phyloP scores from a whole-genome alignment of 92 coral and sea anemone species.

The Bergia puertoricense region DNA sequence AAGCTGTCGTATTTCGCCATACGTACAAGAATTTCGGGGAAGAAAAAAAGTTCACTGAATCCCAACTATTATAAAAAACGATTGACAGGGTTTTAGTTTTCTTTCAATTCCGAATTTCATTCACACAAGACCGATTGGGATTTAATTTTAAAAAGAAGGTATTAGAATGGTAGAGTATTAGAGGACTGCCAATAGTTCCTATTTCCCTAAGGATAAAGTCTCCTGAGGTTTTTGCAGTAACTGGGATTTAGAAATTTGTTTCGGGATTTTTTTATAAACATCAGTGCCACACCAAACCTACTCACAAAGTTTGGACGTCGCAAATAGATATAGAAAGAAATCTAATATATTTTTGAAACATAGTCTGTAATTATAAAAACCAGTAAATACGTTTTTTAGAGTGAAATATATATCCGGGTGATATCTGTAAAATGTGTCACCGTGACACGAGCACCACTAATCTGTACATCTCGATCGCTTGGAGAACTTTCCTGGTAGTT shows the following conservation, averaged over 20 bases:
- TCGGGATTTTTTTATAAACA: not conserved
- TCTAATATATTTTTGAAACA: conserved; percentile 70
- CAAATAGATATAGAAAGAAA: conserved; percentile 56
- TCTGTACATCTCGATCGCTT: not conserved
- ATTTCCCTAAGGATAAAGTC: too few species aligned
- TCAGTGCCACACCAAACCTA: not conserved
- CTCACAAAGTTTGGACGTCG: not conserved
- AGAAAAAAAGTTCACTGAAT: not conserved
- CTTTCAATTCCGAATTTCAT: not conserved
- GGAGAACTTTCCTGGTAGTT: not conserved
- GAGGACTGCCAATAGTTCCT: not conserved
- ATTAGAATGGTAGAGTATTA: not conserved
- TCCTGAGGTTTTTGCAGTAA: not conserved
- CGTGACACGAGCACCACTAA: not conserved
- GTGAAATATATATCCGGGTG: conserved; percentile 30
- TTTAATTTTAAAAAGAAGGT: conserved; percentile 12
- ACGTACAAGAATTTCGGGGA: not conserved
- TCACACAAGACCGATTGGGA: not conserved
- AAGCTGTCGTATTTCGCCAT: not conserved
- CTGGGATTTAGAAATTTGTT: not conserved
- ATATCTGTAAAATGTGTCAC: not conserved
- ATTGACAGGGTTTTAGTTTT: not conserved
- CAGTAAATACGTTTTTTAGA: conserved; percentile 36
- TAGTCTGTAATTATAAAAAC: conserved; percentile 38
- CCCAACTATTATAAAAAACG: not conserved